Conservation (phyloP, 92 coral and sea anemone genomes). For the Zoanthus gigantus region DNA sequence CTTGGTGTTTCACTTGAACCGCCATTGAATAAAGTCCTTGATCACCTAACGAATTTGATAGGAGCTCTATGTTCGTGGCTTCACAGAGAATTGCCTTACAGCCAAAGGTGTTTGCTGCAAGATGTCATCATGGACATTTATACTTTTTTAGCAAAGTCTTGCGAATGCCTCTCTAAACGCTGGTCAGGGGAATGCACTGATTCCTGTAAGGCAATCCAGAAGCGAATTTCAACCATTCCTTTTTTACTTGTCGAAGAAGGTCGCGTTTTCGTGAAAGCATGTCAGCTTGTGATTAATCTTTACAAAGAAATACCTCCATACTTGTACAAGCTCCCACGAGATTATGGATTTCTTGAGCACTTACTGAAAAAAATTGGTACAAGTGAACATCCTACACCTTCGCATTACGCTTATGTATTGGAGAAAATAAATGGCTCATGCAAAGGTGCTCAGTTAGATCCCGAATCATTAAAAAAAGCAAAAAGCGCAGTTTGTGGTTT, state of each 20-base stretch:
- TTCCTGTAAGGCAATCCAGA: conserved; percentile 5
- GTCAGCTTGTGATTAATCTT: conserved; percentile 47
- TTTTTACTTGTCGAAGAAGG: conserved; percentile 42
- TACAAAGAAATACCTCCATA: conserved; percentile 45
- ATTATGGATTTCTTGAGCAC: conserved; percentile 39
- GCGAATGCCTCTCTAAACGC: conserved; percentile 35
- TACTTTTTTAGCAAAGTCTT: conserved; percentile 45
- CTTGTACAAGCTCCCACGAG: conserved; percentile 56
- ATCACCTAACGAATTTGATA: neutral
- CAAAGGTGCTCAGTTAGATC: conserved; percentile 31
- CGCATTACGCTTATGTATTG: conserved; percentile 47
- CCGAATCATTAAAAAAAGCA: conserved; percentile 4
- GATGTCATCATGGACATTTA: conserved; percentile 65
- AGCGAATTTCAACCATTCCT: neutral
- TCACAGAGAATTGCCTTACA: conserved; percentile 66
- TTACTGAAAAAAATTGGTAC: conserved; percentile 54
- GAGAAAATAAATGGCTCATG: conserved; percentile 41
- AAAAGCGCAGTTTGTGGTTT: neutral
- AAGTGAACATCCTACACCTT: conserved; percentile 34
- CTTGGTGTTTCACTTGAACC: conserved; percentile 24
- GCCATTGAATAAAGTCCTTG: neutral
- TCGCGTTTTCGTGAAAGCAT: conserved; percentile 48
- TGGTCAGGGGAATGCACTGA: conserved; percentile 25
- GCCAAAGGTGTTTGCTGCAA: conserved; percentile 35
- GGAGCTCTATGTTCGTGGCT: neutral